phyloP scores from a whole-genome alignment of 2,888 invertebrate species.

The Leucophora obtusa region DNA sequence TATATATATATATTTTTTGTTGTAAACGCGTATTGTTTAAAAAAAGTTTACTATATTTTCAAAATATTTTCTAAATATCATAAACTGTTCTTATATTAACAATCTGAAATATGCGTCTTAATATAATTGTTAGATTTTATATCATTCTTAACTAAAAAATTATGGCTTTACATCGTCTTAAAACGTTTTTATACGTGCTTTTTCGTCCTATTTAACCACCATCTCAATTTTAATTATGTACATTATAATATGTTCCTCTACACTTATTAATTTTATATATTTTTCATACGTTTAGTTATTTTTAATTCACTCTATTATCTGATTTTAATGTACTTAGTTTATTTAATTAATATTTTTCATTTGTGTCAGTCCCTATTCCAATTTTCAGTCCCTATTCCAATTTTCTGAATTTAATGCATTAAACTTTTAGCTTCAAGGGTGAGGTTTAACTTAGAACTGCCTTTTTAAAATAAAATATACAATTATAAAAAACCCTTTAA shows the following conservation, averaged over 20 bases:
- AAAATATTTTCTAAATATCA: constrained; percentile 1
- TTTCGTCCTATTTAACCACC: background rate
- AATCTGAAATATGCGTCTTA: too few relatives aligned
- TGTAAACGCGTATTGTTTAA: too few relatives aligned
- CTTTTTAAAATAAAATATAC: constrained; percentile 14
- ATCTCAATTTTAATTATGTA: too few relatives aligned
- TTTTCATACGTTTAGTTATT: too few relatives aligned
- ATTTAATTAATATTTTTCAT: too few relatives aligned
- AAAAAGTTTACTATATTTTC: background rate
- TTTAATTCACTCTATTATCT: background rate
- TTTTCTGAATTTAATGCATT: constrained; percentile 51
- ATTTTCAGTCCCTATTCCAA: background rate
- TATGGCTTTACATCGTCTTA: background rate
- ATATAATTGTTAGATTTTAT: too few relatives aligned
- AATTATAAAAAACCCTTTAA: background rate
- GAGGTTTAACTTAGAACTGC: constrained; percentile 47
- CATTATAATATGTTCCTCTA: too few relatives aligned
- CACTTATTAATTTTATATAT: background rate
- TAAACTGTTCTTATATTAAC: background rate
- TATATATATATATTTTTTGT: background rate
- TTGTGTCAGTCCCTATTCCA: too few relatives aligned
- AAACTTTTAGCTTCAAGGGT: constrained; percentile 58
- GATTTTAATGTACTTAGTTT: background rate
- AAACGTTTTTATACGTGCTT: background rate
- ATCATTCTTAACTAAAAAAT: too few relatives aligned